Evolutionary conservation across 2,888 invertebrate species (phyloP), one percentile per base, ranked within the genome.

Genomic region (Zaprionus obscuricornis): DNA sequence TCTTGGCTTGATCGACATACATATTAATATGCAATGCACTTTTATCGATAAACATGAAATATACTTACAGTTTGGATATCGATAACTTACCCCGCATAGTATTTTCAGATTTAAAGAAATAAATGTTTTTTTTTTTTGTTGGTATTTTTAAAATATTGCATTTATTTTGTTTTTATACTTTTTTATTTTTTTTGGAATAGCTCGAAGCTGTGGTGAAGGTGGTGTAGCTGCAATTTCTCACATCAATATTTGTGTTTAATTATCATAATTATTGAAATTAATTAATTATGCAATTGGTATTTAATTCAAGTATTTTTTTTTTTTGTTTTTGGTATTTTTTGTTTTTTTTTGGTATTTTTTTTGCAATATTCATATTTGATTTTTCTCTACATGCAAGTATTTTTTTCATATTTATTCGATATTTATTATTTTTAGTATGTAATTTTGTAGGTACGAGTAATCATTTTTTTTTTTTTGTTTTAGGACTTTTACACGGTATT

Each of bases 71-170:
- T 29, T 29, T 29, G 7, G 3, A 29, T 29, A 8, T 29, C 3
- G 3, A 8, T 11, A 6, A n/a, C 5, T 22, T 3, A 6, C 3
- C 29, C 3, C 3, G 10, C 3, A 6, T 3, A n/a, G 5, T n/a
- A 3, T 11, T 8, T n/a, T 6, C 29, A 11, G 29, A 22, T 22
- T 29, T 29, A n/a, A 29, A 8, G 8, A 4, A 58, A 10, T 29
- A 16, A 58, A 58, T 60, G 26, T 10, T 31, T 16, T 39, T 10
- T 14, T 10, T 14, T 22, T 20, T 27, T n/a, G n/a, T n/a, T n/a
- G 22, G 18, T 78, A 66, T 72, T 79, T 79, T 79, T 79, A 85
- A 79, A 79, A 79, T 79, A 85, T 79, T 79, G 84, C 78, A 79
- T 79, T 85, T 78, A 79, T 76, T 79, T n/a, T n/a, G n/a, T n/a